Base-by-base conservation (phyloP, 2,797 vertebrate genomes). In the Syncerus caffer region DNA sequence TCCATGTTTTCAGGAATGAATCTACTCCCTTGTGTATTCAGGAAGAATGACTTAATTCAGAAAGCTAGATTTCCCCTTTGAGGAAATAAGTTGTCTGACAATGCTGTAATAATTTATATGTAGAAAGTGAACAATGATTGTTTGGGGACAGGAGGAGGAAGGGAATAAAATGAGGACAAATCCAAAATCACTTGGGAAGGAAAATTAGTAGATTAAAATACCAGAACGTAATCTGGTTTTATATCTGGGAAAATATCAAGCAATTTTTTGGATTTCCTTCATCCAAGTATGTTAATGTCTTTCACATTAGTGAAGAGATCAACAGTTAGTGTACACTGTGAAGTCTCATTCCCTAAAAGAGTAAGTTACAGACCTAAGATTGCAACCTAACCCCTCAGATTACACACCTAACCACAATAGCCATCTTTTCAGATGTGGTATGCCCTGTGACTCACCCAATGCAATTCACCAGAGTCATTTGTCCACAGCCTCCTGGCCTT, bases 21-120 rank as follows among this genome's bases (percentile, higher is more conserved):
- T 80, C 47, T 62, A 31, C 10, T 82, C 42, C 7, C 17, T 71
- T 58, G 7, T 51, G 12, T 74, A 57, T 57, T 57, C 14, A 85
- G 25, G n/a, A 76, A 83, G 27, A 92, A 27, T 85, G 27, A 14
- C 29, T 79, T 94, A 45, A 64, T 87, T 76, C 95, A 45, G 45
- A 90, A 94, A 74, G 85, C 50, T 55, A 60, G 58, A 60, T 16
- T 82, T 94, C 19, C 23, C 25, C 27, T 58, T 27, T 60, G 31
- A 97, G 50, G 27, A 95, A 95, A 57, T 92, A 80, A 82, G 53
- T 45, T 92, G 23, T 76, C 85, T 89, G n/a, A 50, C 45, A 82
- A 23, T 57, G 10, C 19, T 67, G 9, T 29, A 34, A 57, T 83
- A 50, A 93, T 89, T 86, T 64, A 62, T 15, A 86, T 6, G 45